Conservation (phyloP, 2,113 vertebrate genomes). For the Zosterops pallidus region DNA sequence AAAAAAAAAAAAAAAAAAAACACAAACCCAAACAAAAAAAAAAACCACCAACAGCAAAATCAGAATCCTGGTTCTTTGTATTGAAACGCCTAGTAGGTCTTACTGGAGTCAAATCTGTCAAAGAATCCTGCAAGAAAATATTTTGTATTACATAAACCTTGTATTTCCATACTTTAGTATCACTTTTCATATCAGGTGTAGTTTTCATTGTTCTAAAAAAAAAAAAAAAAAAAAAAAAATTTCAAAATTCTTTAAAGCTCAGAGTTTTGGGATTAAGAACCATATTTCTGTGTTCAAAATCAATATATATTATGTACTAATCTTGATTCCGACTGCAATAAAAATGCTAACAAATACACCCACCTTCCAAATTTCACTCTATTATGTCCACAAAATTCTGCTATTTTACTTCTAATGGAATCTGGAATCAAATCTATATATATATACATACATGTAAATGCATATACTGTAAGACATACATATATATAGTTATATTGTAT, state of each 20-base stretch:
- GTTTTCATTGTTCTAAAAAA: background rate
- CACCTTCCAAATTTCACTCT: background rate
- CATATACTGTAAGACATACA: background rate
- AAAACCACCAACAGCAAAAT: background rate
- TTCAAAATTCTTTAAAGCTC: background rate
- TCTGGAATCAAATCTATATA: background rate
- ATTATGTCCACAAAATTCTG: background rate
- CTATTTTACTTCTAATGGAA: background rate
- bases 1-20: no score
- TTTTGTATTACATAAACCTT: background rate
- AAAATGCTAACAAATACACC: background rate
- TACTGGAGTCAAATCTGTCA: background rate
- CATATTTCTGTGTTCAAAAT: background rate
- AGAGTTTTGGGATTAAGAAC: background rate
- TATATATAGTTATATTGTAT: background rate
- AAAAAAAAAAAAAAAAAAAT: background rate
- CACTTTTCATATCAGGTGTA: background rate
- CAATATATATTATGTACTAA: background rate
- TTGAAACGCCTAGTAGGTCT: background rate
- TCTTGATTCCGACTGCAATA: background rate
- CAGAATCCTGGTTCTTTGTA: background rate
- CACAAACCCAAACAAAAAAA: background rate
- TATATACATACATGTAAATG: accelerated
- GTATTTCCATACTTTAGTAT: background rate
- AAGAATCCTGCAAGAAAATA: accelerated